Base-by-base conservation (phyloP, 1,140 invertebrate species). In the Araneus ventricosus region DNA sequence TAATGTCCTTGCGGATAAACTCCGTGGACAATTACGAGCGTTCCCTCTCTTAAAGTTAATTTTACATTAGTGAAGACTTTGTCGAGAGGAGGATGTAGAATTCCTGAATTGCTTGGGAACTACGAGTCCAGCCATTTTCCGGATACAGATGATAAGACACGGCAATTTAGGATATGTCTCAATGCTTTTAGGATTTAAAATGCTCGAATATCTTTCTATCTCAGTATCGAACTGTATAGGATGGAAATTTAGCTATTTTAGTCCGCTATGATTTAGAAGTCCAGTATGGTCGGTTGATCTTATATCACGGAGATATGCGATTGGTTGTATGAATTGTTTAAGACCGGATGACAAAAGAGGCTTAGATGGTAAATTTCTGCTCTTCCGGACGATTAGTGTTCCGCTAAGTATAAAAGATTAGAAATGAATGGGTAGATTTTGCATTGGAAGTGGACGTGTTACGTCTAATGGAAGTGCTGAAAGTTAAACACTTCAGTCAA, bases 41-140 rank as follows among this genome's bases (percentile, higher is more conserved):
- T 63, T 52, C 10, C 45, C 17, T 52, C 45, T 22, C 86, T 63
- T 88, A 70, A 88, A 88, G 86, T 88, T 88, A 88, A 88, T 88
- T 88, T 88, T 88, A 70, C 59, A 88, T 88, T 88, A 88, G 61
- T 61, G 17, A 6, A 70, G 61, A 52, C 82, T 57, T 27, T n/a
- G 82, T 52, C 39, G 45, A 27, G 7, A 39, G 37, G 27, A 52
- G 30, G n/a, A 57, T 37, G 52, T 45, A 57, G 24, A 52, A 84
- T 84, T 52, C 82, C n/a, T 5, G 22, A 24, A 57, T 84, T 27
- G 82, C 20, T n/a, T 27, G 24, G 70, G 70, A 34, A 10, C 37
- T 75, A 75, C 70, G 70, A 75, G 70, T 37, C 5, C 14, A 17
- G 17, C 70, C 30, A 75, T 75, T 75, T 34, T 75, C 45, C 2